Evolutionary conservation across 2,888 invertebrate species (phyloP).

Genomic region (Autographa pulchrina): DNA sequence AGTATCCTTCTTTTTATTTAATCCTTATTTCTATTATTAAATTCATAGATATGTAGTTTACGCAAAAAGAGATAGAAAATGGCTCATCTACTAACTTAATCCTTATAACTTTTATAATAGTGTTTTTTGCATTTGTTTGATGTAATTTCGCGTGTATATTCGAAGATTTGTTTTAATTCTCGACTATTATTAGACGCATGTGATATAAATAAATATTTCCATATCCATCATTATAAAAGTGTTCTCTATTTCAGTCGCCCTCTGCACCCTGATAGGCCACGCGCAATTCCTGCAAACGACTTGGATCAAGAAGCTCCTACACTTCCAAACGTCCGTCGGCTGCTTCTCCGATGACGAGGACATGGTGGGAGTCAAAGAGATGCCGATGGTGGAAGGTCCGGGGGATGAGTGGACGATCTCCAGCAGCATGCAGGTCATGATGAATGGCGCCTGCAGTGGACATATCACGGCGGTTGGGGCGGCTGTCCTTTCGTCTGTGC

Average conservation of each 20-base stretch:
- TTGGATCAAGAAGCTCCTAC: slow-evolving; percentile 65
- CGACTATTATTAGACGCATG: too few species aligned
- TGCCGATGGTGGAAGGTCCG: neutral
- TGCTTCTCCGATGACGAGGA: slow-evolving; percentile 59
- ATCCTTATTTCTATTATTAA: too few species aligned
- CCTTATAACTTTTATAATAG: too few species aligned
- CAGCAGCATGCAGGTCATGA: neutral
- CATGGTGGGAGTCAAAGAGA: too few species aligned
- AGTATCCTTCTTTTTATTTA: too few species aligned
- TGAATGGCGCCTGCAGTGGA: slow-evolving; percentile 58
- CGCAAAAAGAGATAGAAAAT: too few species aligned
- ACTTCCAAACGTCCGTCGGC: slow-evolving; percentile 66
- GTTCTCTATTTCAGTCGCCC: slow-evolving; percentile 61
- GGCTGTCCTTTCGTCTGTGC: slow-evolving; percentile 53
- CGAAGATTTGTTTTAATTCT: too few species aligned
- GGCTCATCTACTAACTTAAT: too few species aligned
- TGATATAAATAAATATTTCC: too few species aligned
- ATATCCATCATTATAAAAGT: neutral
- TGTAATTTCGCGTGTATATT: too few species aligned
- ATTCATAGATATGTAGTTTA: too few species aligned
- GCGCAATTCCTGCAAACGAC: slow-evolving; percentile 63
- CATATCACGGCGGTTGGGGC: slow-evolving; percentile 69
- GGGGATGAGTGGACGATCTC: neutral
- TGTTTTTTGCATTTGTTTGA: too few species aligned
- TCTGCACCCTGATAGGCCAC: slow-evolving; percentile 70